Conservation (phyloP, 2,888 invertebrate genomes). For the Cerceris rybyensis region DNA sequence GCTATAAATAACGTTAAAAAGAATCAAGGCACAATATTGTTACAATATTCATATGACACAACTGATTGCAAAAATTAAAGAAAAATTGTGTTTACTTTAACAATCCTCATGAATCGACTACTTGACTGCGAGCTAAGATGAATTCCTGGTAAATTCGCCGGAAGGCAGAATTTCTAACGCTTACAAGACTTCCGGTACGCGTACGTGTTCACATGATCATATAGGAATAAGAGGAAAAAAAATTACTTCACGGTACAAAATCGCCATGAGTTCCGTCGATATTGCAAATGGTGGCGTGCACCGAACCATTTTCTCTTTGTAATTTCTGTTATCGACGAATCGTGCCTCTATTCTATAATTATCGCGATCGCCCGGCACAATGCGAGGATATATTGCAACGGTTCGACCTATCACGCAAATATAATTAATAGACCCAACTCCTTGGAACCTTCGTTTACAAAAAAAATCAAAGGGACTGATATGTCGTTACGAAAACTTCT, state of each 20-base stretch:
- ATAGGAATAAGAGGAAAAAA: constrained; percentile 19
- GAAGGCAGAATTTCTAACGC: not conserved
- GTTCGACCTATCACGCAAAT: constrained; percentile 42
- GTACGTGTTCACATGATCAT: not conserved
- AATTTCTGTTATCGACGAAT: constrained; percentile 44
- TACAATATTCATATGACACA: too few relatives aligned
- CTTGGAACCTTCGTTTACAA: constrained; percentile 1
- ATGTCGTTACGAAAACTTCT: too few relatives aligned
- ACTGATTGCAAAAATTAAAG: too few relatives aligned
- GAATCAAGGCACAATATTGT: too few relatives aligned
- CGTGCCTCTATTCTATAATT: constrained; percentile 31
- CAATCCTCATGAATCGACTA: too few relatives aligned
- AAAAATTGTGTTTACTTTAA: too few relatives aligned
- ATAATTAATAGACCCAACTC: constrained; percentile 28
- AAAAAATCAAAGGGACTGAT: not conserved
- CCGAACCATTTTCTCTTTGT: constrained; percentile 48
- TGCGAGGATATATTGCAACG: constrained; percentile 18
- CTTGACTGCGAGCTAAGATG: not conserved
- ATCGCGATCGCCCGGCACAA: constrained; percentile 29
- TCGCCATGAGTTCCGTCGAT: constrained; percentile 36
- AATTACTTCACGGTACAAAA: constrained; percentile 38
- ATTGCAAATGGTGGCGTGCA: constrained; percentile 27
- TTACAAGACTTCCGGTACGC: not conserved
- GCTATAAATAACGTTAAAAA: too few relatives aligned
- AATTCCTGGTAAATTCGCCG: not conserved